Base-by-base conservation (phyloP, 2,888 invertebrate genomes). In the Tipula vernalis region DNA sequence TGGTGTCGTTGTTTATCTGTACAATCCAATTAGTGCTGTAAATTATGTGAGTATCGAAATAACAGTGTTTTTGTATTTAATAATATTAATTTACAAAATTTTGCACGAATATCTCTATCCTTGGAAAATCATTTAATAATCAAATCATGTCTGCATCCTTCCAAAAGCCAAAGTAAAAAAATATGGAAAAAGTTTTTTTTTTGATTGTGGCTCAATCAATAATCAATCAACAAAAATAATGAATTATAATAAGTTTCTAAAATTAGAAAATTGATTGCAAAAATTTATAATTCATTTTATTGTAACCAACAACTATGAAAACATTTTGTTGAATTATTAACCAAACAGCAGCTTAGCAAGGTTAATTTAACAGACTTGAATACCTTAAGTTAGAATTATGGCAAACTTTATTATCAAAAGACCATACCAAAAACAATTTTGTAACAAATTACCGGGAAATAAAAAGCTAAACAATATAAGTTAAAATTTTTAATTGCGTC, bases 11-110 rank as follows among this genome's bases (percentile, higher is more conserved):
- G 95, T 97, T 87, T 97, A 95, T 91, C 95, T 96, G 89, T 97
- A 97, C 90, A 95, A 95, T 90, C 97, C 97, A 10, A 95, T 96
- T 92, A 96, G 96, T 90, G 95, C 96, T 87, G 96, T 97, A 36
- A 97, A 97, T 92, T 97, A 97, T 91, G 97, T 97, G 92, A 94
- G 96, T 93, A 89, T 87, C 71, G 13, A 86, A 18, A 83, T n/a
- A 71, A 83, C 36, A 15, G 10, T 44, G 41, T 41, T 44, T 6
- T 12, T 10, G 6, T 44, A 44, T 44, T 5, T 15, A 57, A 57
- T 15, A 15, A 57, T 6, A 4, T 15, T 57, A 57, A 57, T 15
- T 57, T 15, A 44, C 18, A 51, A 85, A 39, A 87, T 87, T 85
- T 85, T 28, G 87, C 86, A 42, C 71, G 86, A 36, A 28, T 15